Conservation (phyloP, 1,140 invertebrate species). For the Cydia pomonella region DNA sequence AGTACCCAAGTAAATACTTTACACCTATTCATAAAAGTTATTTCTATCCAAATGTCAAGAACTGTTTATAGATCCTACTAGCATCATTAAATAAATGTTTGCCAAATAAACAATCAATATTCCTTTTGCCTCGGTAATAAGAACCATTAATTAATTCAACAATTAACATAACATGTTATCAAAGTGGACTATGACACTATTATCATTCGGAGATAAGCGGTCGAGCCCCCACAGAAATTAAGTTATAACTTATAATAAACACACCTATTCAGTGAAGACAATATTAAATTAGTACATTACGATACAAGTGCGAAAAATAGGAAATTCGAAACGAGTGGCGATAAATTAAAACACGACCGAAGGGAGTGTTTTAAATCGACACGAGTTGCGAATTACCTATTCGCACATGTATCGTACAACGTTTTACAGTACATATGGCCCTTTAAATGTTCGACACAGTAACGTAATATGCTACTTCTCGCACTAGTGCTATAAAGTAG, state of each 20-base stretch:
- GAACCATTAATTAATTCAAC: background rate
- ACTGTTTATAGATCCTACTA: background rate
- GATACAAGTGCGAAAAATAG: too few species aligned
- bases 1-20: too few species aligned
- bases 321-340: too few species aligned
- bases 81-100: background rate
- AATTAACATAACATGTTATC: slow-evolving; percentile 11
- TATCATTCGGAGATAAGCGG: background rate
- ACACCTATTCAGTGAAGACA: background rate
- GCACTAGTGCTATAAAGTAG: too few species aligned
- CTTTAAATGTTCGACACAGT: too few species aligned
- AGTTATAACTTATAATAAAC: background rate
- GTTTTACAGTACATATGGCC: too few species aligned
- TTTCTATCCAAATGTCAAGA: background rate
- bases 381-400: too few species aligned
- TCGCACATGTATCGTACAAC: too few species aligned
- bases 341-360: too few species aligned
- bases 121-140: background rate
- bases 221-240: background rate
- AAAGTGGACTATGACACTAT: background rate
- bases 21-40: background rate
- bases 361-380: too few species aligned
- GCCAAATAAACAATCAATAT: background rate
- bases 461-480: too few species aligned
- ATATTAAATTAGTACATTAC: too few species aligned